These are phyloP conservation scores for Nudaria mundana DNA, from an alignment of 2,888 invertebrate genomes.

Conservation along the genomic window DNA sequence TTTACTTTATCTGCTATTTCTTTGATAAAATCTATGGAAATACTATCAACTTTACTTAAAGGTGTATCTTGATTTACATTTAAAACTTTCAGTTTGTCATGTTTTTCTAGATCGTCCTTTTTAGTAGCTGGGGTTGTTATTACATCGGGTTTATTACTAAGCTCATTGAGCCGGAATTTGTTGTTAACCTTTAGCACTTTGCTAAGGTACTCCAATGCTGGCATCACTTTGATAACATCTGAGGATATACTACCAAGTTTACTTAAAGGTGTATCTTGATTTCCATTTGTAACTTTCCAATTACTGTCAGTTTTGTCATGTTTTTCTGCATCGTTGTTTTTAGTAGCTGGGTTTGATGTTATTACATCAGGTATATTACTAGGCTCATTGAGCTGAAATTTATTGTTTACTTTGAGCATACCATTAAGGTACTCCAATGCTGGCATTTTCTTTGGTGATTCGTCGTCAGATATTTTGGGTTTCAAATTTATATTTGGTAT, in stretches of 20 bases:
- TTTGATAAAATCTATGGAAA: conserved; percentile 37
- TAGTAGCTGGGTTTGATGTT: background rate
- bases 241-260: no score
- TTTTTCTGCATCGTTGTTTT: background rate
- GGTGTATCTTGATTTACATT: no score
- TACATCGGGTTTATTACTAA: no score
- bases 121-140: no score
- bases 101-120: no score
- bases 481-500: background rate
- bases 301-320: no score
- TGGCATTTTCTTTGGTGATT: background rate
- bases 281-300: no score
- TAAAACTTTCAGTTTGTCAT: no score
- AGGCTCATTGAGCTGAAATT: background rate
- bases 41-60: no score
- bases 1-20: conserved; percentile 59
- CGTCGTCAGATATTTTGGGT: background rate
- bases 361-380: background rate
- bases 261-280: no score
- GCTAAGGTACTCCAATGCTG: conserved; percentile 5
- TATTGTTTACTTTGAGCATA: conserved; percentile 2
- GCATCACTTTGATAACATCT: no score
- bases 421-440: conserved; percentile 5
- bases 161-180: background rate
- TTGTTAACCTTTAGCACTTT: conserved; percentile 1